Conservation (phyloP, 2,888 invertebrate genomes). For the Agrenia bidenticulata region DNA sequence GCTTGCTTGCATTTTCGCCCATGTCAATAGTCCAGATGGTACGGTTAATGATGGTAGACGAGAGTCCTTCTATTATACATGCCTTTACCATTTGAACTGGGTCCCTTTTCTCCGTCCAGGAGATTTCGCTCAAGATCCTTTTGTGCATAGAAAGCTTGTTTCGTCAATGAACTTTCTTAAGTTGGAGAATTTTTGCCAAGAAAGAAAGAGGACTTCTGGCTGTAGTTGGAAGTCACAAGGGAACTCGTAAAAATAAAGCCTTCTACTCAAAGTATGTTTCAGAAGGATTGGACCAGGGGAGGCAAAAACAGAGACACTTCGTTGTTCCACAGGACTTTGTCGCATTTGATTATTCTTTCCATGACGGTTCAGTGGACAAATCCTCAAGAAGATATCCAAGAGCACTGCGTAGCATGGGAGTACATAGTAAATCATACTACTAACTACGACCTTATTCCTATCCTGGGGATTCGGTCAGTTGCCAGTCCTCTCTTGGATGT, state of each 20-base stretch:
- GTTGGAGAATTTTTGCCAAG: slow-evolving; percentile 6
- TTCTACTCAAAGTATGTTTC: neutral
- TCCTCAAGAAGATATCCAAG: slow-evolving; percentile 13
- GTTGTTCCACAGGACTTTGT: slow-evolving; percentile 25
- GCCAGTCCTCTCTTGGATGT: slow-evolving; percentile 3
- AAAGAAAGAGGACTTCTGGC: slow-evolving; percentile 10
- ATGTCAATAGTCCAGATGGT: no score
- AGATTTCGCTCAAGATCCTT: neutral
- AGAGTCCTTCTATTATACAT: no score
- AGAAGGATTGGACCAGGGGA: slow-evolving; percentile 7
- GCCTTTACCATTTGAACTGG: no score
- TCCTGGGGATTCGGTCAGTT: slow-evolving; percentile 9
- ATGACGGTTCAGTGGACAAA: slow-evolving; percentile 32
- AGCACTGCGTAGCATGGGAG: neutral
- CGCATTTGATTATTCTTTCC: slow-evolving; percentile 31
- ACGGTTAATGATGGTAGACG: no score
- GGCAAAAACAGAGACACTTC: slow-evolving; percentile 9
- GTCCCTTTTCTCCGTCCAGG: no score
- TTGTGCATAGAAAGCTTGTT: slow-evolving; percentile 9
- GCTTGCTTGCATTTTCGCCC: no score
- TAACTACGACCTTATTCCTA: neutral
- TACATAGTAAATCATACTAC: neutral
- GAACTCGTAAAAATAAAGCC: slow-evolving; percentile 23
- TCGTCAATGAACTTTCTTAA: neutral
- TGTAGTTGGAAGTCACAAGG: slow-evolving; percentile 15